These are phyloP conservation scores for Hoplias malabaricus DNA, from an alignment of 2,113 vertebrate species.

Conservation along the genomic window DNA sequence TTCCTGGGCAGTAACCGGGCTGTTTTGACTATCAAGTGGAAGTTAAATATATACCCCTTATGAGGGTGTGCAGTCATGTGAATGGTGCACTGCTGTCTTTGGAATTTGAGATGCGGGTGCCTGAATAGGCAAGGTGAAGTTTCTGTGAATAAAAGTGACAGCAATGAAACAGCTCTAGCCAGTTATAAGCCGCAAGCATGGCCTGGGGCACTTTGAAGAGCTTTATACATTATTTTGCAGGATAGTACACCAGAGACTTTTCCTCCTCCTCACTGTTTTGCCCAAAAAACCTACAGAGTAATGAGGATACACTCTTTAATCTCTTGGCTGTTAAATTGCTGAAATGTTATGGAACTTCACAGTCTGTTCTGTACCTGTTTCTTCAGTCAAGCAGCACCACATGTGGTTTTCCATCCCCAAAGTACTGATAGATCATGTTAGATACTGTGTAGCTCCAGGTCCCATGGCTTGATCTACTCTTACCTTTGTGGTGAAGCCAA, in stretches of 20 bases:
- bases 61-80: constrained; percentile 35
- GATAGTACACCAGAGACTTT: not conserved
- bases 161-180: constrained; percentile 38
- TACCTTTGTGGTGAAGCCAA: constrained; percentile 44
- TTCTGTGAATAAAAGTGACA: constrained; percentile 23
- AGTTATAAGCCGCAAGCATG: constrained; percentile 22
- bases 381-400: constrained; percentile 1
- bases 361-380: constrained; percentile 17
- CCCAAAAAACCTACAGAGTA: not conserved
- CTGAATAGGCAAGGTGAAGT: not conserved
- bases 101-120: constrained; percentile 1
- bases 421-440: constrained; percentile 4
- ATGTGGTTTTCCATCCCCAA: not conserved
- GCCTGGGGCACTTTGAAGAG: not conserved
- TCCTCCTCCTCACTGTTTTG: not conserved
- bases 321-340: not conserved
- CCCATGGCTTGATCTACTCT: constrained; percentile 38
- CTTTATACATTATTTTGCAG: constrained; percentile 38
- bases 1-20: constrained; percentile 39
- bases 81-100: constrained; percentile 38
- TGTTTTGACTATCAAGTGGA: constrained; percentile 43
- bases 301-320: not conserved
- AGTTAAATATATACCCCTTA: constrained; percentile 56
- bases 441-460: constrained; percentile 31
- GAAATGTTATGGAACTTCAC: constrained; percentile 4